Base-by-base conservation (phyloP, 1,140 invertebrate genomes). In the Drosophila burlai region DNA sequence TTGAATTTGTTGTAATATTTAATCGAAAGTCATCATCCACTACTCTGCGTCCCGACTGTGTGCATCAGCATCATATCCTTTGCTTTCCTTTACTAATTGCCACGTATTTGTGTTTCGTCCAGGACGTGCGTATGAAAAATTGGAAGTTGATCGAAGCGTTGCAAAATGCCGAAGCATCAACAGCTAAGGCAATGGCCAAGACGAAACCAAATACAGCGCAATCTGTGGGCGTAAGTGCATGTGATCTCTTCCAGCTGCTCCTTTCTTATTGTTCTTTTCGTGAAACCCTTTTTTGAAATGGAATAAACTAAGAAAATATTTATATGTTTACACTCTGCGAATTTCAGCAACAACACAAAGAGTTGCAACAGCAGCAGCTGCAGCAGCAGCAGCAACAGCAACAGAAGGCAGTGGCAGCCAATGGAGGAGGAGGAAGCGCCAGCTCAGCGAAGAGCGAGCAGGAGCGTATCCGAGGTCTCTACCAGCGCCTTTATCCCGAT, bases 91-190 rank as follows among this genome's bases (percentile, higher is more conserved):
- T 80, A 85, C 69, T 90, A 81, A 79, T 84, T 65, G 74, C 82
- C 46, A 66, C 85, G 85, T 90, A 76, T 78, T 73, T 80, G 67
- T 80, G 65, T 90, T 83, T 81, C 83, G 78, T 81, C 84, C 84
- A 97, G 96, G 97, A 97, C 91, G 95, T 97, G 93, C 95, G 96
- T 94, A 95, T 94, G 94, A 97, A 96, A 95, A 97, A 97, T 94
- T 97, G 96, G 96, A 97, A 97, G 95, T 95, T 96, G 94, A 96
- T 97, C 96, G 96, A 97, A 94, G 96, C 96, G 93, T 95, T 97
- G 94, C 95, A 96, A 94, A 95, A 94, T 75, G 95, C 96, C 77
- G 96, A 97, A 94, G 94, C 93, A 93, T 67, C 50, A 83, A 68
- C 75, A 63, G 80, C 80, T 65, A 43, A 63, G 42, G 52, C 93